Evolutionary conservation across 2,113 vertebrate genomes (phyloP).

Genomic region (Delphinus delphis): DNA sequence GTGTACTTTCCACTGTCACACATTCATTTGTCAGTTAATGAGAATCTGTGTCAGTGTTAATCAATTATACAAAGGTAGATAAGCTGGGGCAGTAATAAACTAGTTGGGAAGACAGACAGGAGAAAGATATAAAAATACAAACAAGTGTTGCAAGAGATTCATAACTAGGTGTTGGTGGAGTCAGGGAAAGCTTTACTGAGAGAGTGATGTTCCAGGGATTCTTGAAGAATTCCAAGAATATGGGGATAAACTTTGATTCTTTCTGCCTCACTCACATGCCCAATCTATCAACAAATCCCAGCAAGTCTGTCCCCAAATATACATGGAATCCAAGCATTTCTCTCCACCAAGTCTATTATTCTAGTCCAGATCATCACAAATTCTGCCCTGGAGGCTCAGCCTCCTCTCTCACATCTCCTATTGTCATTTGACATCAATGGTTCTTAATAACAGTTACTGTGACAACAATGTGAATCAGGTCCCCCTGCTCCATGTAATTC

Average conservation of each 20-base stretch:
- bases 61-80: not conserved
- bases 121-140: not conserved
- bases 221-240: not conserved
- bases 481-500: no score
- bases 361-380: not conserved
- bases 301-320: not conserved
- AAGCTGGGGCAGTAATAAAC: not conserved
- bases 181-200: not conserved
- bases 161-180: not conserved
- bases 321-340: not conserved
- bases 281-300: rapidly evolving
- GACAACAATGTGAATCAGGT: not conserved
- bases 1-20: not conserved
- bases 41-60: not conserved
- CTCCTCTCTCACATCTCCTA: rapidly evolving
- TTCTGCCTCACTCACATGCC: not conserved
- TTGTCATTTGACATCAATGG: not conserved
- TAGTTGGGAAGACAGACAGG: not conserved
- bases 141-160: not conserved
- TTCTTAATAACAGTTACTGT: not conserved
- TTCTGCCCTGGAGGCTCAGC: not conserved
- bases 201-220: not conserved
- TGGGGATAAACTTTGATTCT: not conserved
- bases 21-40: not conserved
- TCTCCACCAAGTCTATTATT: rapidly evolving